Evolutionary conservation across 1,140 invertebrate species (phyloP).

Genomic region (Hylaeus anthracinus): DNA sequence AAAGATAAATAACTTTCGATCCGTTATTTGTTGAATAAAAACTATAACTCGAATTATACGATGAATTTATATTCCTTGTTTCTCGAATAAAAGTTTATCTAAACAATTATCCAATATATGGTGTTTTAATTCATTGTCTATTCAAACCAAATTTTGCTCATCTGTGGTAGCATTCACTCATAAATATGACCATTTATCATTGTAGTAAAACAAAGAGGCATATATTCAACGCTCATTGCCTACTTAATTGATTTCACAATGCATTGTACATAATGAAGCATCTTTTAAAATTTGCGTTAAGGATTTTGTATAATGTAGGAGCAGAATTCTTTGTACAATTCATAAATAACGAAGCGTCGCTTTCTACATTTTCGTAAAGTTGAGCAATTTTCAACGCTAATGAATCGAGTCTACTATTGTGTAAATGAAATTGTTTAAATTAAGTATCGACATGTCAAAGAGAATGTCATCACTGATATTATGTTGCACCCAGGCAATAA

Average conservation of each 20-base stretch:
- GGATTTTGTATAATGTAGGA: constrained; percentile 8
- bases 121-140: too few relatives aligned
- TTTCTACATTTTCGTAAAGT: not conserved
- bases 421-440: not conserved
- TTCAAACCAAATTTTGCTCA: too few relatives aligned
- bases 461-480: not conserved
- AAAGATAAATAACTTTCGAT: too few relatives aligned
- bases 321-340: not conserved
- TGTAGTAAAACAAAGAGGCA: constrained; percentile 18
- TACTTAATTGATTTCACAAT: not conserved
- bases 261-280: constrained; percentile 1
- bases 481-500: constrained; percentile 11
- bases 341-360: not conserved
- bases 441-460: not conserved
- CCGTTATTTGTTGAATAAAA: too few relatives aligned
- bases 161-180: too few relatives aligned
- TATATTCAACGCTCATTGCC: constrained; percentile 27
- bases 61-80: too few relatives aligned
- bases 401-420: not conserved
- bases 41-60: too few relatives aligned
- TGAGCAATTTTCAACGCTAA: not conserved
- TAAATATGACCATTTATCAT: constrained; percentile 1
- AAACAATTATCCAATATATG: too few relatives aligned
- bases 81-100: too few relatives aligned
- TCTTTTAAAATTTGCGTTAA: constrained; percentile 16